Percentiles rank a stretch among this genome's conserved stretches.
Evolutionary conservation across 2,888 invertebrate genomes (phyloP).

Genomic region (Drosophila anomelani): DNA sequence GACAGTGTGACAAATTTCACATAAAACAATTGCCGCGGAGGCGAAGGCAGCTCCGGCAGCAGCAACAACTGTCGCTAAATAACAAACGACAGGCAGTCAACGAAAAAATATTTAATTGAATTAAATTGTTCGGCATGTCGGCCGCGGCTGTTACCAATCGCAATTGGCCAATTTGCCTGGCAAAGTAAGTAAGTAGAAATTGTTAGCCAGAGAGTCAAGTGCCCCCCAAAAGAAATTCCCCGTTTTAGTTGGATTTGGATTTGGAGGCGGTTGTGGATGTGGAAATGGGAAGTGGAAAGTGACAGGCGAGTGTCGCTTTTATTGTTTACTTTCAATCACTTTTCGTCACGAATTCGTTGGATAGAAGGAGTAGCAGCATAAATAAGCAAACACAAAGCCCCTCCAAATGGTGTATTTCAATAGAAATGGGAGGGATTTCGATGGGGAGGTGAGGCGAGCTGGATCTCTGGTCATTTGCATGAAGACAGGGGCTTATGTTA

Average conservation of each 20-base stretch:
- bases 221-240: conserved; percentile 20
- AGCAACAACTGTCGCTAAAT: conserved; percentile 77
- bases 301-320: conserved; percentile 75
- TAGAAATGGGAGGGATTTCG: conserved; percentile 25
- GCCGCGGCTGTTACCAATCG: conserved; percentile 73
- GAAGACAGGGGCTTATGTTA: conserved; percentile 18
- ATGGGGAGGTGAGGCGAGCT: conserved; percentile 7
- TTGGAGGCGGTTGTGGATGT: conserved; percentile 7
- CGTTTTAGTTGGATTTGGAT: not conserved
- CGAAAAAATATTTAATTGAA: conserved; percentile 80
- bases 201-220: conserved; percentile 63
- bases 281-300: conserved; percentile 65
- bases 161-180: conserved; percentile 82
- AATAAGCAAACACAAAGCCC: conserved; percentile 78
- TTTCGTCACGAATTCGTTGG: conserved; percentile 83
- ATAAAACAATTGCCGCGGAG: conserved; percentile 69
- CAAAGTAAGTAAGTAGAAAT: conserved; percentile 79
- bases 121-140: conserved; percentile 77
- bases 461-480: conserved; percentile 65
- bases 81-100: conserved; percentile 75
- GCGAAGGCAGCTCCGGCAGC: conserved; percentile 7
- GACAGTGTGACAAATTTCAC: conserved; percentile 79
- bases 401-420: conserved; percentile 14
- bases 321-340: conserved; percentile 83
- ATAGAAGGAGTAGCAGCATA: conserved; percentile 59